A percentile compares a stretch with the other conserved stretches of the same genome.
Evolutionary conservation across 2,113 vertebrate genomes (phyloP).

Genomic region (Semicossyphus pulcher): DNA sequence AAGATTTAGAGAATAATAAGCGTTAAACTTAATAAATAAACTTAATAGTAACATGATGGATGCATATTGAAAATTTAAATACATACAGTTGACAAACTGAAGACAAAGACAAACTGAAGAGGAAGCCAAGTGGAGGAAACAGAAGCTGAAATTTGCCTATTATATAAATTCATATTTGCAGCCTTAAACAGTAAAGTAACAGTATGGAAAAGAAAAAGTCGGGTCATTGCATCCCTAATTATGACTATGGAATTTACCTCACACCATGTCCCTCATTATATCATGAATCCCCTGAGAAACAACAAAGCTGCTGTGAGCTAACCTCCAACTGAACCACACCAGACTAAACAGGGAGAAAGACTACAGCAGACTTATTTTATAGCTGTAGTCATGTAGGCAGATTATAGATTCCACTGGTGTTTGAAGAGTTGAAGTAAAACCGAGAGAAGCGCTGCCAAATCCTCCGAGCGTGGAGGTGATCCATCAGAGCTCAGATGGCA

Average conservation of each 20-base stretch:
- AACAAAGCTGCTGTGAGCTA: background rate
- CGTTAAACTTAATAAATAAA: no score
- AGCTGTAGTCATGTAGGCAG: constrained; percentile 11
- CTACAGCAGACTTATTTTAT: background rate
- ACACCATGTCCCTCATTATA: background rate
- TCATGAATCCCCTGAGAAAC: background rate
- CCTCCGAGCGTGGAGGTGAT: constrained; percentile 34
- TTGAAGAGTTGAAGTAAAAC: constrained; percentile 32
- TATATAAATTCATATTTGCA: no score
- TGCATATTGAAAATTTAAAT: no score
- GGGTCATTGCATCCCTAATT: background rate
- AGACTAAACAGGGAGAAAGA: background rate
- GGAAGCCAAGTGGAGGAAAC: no score
- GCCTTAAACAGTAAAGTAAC: background rate
- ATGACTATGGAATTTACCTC: background rate
- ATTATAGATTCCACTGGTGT: constrained; percentile 16
- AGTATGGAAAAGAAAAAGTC: background rate
- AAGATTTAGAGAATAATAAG: no score
- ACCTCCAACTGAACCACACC: constrained; percentile 5
- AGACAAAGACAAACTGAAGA: no score
- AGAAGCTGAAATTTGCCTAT: no score
- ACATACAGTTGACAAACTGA: no score
- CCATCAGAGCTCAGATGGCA: constrained; percentile 51
- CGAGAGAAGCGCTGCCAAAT: constrained; percentile 23
- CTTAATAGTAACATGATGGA: no score